phyloP scores from a whole-genome alignment of 1,140 invertebrate genomes.

The Apis cerana region DNA sequence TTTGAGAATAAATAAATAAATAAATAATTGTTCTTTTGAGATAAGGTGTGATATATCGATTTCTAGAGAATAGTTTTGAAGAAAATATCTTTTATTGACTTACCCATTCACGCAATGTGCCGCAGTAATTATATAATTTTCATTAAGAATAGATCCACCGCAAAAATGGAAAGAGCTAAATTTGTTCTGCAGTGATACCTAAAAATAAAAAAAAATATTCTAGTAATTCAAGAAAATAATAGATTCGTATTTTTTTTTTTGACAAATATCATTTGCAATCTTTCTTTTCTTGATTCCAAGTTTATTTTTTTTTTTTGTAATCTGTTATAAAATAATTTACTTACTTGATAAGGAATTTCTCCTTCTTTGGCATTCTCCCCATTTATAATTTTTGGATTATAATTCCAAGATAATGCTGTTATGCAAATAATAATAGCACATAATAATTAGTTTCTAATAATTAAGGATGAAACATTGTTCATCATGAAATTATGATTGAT shows the following conservation, averaged over 20 bases:
- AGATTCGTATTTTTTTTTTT: not conserved
- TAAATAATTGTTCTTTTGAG: too few relatives aligned
- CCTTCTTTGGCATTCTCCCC: constrained; percentile 61
- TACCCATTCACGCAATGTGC: constrained; percentile 78
- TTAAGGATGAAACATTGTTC: constrained; percentile 1
- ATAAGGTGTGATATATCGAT: too few relatives aligned
- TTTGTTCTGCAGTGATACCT: constrained; percentile 55
- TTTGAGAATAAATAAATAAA: too few relatives aligned
- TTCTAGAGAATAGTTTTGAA: not conserved
- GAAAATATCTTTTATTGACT: not conserved
- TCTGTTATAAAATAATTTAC: not conserved
- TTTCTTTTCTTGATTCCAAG: too few relatives aligned
- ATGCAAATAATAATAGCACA: constrained; percentile 3
- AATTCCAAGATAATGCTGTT: constrained; percentile 4
- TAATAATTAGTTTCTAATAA: constrained; percentile 13
- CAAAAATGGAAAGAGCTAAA: constrained; percentile 71
- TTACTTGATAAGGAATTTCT: constrained; percentile 71
- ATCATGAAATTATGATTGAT: not conserved
- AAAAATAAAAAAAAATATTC: not conserved
- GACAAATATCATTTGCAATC: too few relatives aligned
- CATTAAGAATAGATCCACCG: constrained; percentile 80
- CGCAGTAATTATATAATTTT: constrained; percentile 79
- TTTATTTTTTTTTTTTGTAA: too few relatives aligned
- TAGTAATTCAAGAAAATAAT: not conserved
- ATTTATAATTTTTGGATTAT: constrained; percentile 64